Evolutionary conservation across 2,113 vertebrate genomes (phyloP).

Genomic region (Proteles cristata): DNA sequence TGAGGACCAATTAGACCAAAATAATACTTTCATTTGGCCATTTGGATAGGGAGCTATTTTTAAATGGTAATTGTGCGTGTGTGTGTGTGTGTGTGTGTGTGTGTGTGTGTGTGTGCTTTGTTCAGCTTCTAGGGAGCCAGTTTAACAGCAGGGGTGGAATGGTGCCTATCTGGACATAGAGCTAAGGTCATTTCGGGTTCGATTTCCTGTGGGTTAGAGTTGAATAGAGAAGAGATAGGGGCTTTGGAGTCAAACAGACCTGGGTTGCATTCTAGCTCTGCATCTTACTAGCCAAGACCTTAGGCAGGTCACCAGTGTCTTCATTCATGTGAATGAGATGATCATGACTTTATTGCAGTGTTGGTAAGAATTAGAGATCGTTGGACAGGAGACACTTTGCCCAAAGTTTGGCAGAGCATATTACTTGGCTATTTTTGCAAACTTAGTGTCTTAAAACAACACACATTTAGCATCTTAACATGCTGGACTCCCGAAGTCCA

Average conservation of each 20-base stretch:
- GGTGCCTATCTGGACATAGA: not conserved
- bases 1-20: constrained; percentile 72
- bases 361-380: not conserved
- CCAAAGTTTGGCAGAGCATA: not conserved
- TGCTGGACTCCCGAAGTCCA: not conserved
- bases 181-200: not conserved
- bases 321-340: not conserved
- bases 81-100: too few species aligned
- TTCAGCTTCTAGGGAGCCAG: not conserved
- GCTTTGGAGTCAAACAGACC: not conserved
- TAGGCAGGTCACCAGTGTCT: not conserved
- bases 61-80: constrained; percentile 23
- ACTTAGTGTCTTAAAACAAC: not conserved
- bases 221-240: not conserved
- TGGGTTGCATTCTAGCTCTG: not conserved
- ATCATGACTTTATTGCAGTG: not conserved
- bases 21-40: constrained; percentile 57
- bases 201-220: not conserved
- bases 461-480: not conserved
- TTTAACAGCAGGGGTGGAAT: not conserved
- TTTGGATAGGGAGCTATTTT: constrained; percentile 59
- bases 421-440: not conserved
- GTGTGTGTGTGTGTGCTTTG: not conserved
- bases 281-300: not conserved
- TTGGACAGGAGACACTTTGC: not conserved